phyloP scores from a whole-genome alignment of 2,888 invertebrate genomes.

The Lepidochrysops patricia region DNA sequence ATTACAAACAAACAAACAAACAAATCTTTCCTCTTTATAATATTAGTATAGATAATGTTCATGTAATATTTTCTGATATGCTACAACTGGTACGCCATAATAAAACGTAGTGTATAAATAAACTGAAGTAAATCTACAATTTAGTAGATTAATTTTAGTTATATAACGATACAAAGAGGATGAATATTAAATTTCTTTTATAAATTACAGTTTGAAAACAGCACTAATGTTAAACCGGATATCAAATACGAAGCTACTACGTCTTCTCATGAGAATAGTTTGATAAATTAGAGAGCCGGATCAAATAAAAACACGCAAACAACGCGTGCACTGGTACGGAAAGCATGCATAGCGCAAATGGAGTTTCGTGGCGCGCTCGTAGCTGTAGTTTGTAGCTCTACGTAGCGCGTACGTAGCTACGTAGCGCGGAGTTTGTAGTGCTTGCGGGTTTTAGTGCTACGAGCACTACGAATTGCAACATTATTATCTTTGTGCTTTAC shows the following conservation, averaged over 20 bases:
- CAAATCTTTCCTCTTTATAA: no score
- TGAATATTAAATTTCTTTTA: no score
- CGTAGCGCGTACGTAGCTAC: slow-evolving; percentile 2
- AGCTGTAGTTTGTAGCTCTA: slow-evolving; percentile 8
- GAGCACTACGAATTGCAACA: slow-evolving; percentile 12
- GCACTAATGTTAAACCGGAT: no score
- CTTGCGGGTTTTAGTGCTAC: neutral
- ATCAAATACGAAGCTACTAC: neutral
- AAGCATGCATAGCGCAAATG: slow-evolving; percentile 11
- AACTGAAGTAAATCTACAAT: no score
- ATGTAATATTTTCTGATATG: no score
- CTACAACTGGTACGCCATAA: no score
- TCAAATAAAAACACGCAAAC: slow-evolving; percentile 15
- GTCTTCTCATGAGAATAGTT: neutral
- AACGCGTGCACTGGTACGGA: slow-evolving; percentile 12
- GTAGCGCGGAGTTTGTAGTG: slow-evolving; percentile 7
- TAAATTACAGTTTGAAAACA: no score
- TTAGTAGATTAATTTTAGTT: no score
- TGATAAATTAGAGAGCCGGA: slow-evolving; percentile 1
- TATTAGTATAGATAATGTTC: no score
- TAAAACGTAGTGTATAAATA: no score
- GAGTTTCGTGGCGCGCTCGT: slow-evolving; percentile 12
- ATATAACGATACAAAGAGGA: no score
- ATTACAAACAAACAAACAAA: no score
- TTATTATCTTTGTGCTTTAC: neutral